Conservation (phyloP, 2,888 invertebrate genomes). For the Pollenia angustigena region DNA sequence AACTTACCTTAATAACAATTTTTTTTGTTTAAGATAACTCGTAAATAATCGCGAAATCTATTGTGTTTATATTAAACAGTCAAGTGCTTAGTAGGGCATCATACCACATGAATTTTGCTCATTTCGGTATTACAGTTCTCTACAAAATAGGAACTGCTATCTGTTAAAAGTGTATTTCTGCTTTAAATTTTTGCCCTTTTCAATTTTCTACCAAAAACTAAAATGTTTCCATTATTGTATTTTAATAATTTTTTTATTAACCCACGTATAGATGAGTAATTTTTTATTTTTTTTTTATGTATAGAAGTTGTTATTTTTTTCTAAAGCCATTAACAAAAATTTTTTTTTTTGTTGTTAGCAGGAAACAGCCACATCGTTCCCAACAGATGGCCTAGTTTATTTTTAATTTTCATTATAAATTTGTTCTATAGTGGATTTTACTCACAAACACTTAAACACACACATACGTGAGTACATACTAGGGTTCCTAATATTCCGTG, state of each 20-base stretch:
- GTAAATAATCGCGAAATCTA: no score
- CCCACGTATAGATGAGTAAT: conserved; percentile 18
- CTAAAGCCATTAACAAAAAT: conserved; percentile 47
- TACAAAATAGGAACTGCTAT: neutral
- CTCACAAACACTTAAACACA: neutral
- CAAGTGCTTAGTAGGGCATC: no score
- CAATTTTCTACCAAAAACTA: neutral
- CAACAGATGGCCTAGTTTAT: conserved; percentile 72
- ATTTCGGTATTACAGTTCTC: no score
- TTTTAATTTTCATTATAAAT: conserved; percentile 64
- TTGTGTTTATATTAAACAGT: no score
- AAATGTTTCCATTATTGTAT: conserved; percentile 25
- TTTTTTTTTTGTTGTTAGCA: conserved; percentile 1
- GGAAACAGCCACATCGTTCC: conserved; percentile 45
- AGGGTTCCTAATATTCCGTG: no score
- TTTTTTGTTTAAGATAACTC: no score
- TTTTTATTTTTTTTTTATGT: neutral
- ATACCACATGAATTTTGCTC: no score
- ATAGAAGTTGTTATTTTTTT: conserved; percentile 22
- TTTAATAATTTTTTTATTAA: conserved; percentile 52
- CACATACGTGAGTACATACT: no score
- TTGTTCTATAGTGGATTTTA: conserved; percentile 45
- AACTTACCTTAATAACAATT: no score
- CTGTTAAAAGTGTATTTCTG: neutral
- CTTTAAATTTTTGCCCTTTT: neutral